Evolutionary conservation across 2,888 invertebrate genomes (phyloP).

Genomic region (Stenodera caucasica): DNA sequence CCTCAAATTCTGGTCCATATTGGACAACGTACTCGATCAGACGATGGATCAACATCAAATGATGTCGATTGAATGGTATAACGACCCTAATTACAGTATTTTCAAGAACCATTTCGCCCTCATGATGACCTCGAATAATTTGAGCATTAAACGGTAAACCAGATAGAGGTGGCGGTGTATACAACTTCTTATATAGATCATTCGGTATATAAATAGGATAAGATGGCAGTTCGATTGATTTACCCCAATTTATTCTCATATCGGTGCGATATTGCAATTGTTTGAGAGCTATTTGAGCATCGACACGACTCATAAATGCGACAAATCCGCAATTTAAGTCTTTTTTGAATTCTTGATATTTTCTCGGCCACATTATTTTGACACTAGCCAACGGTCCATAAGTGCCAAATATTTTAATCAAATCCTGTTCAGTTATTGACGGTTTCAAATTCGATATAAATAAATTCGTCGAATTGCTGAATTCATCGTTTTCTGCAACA

Average conservation of each 20-base stretch:
- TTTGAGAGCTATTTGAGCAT: constrained; percentile 88
- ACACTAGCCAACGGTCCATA: constrained; percentile 98
- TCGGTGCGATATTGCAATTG: constrained; percentile 86
- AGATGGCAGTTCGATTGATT: constrained; percentile 91
- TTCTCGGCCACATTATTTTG: constrained; percentile 99
- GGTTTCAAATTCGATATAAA: constrained; percentile 96
- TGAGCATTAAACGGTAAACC: constrained; percentile 99
- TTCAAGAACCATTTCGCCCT: constrained; percentile 24
- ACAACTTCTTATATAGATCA: constrained; percentile 67
- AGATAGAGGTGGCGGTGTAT: constrained; percentile 84
- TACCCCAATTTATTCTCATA: constrained; percentile 96
- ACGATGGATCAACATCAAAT: constrained; percentile 90
- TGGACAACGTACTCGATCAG: constrained; percentile 98
- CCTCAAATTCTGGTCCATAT: constrained; percentile 99
- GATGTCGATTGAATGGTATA: constrained; percentile 64
- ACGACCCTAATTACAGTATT: constrained; percentile 66
- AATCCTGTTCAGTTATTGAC: constrained; percentile 89
- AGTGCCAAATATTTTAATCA: constrained; percentile 95
- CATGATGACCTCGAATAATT: constrained; percentile 57
- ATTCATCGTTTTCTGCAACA: constrained; percentile 85
- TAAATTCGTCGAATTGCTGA: constrained; percentile 95
- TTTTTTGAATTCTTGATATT: constrained; percentile 87
- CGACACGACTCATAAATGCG: constrained; percentile 97
- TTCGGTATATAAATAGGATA: constrained; percentile 97
- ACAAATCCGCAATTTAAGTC: constrained; percentile 98